Base-by-base conservation (phyloP, 2,888 invertebrate species). In the Aporophyla nigra region DNA sequence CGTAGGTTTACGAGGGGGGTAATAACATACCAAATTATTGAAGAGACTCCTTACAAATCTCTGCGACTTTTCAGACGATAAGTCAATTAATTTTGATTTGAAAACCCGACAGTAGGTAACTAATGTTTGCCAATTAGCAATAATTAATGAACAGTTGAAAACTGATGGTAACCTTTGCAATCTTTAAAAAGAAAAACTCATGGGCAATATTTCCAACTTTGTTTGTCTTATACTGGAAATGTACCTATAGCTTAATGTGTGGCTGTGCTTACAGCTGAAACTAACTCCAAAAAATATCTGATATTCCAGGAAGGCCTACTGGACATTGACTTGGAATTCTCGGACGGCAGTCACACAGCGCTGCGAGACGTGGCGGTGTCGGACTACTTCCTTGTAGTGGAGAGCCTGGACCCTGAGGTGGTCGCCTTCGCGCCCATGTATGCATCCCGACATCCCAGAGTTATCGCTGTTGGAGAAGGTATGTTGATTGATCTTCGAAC, bases 401-500 rank as follows among this genome's bases (percentile, higher is more conserved):
- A 99, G 92, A 99, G 99, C 88, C 96, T 99, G 74, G 99, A 99
- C 93, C 98, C 98, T 0, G 99, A 99, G 90, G 98, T 99, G 4
- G 99, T 99, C 14, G 99, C 99, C 6, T 98, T 99, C 92, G 98
- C 99, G 0, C 98, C 99, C 27, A 98, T 98, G 98, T 97, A 98
- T 58, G 98, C 98, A 0, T 98, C 98, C 0, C 98, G 98, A 88
- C 99, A 99, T 95, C 99, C 99, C 0, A 97, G 99, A 66, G 99
- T 99, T 67, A 99, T 99, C 86, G 99, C 99, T n/a, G 98, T 99
- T 51, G 99, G 99, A 54, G 99, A 99, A 96, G 99, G 99, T 93
- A 94, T 14, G 80, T 74, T 62, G 6, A 49, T n/a, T 19, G 14
- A 5, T 24, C 21, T 59, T 21, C 33, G 33, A 33, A 33, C 1